These are phyloP conservation scores for Aselliscus stoliczkanus DNA, from an alignment of 2,797 vertebrate species.

Conservation along the genomic window DNA sequence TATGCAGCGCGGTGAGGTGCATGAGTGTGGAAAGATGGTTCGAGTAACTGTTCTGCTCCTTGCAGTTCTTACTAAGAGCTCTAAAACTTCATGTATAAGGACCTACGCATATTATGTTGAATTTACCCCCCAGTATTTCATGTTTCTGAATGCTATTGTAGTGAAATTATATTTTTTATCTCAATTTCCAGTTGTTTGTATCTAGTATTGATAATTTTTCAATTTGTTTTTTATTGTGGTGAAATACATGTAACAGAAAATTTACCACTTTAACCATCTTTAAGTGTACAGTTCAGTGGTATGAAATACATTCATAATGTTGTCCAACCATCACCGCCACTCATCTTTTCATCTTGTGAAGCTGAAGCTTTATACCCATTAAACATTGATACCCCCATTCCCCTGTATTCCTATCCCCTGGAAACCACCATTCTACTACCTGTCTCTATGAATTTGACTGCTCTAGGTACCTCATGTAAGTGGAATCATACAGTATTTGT, in stretches of 20 bases:
- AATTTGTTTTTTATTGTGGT: background rate
- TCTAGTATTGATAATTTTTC: background rate
- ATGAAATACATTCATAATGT: background rate
- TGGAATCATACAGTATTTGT: too few species aligned
- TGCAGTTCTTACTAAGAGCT: background rate
- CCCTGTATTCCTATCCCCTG: too few species aligned
- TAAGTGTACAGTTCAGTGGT: background rate
- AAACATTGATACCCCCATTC: background rate
- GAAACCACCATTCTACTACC: too few species aligned
- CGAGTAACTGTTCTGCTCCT: background rate
- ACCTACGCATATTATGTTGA: background rate
- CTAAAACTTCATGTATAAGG: background rate
- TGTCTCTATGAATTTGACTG: too few species aligned
- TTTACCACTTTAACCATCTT: background rate
- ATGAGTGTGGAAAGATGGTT: background rate
- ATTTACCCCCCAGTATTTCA: background rate
- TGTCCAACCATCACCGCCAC: background rate
- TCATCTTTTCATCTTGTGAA: background rate
- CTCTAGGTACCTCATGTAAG: too few species aligned
- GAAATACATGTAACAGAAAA: background rate
- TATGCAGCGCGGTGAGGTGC: background rate
- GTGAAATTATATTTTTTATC: background rate
- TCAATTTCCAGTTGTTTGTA: background rate
- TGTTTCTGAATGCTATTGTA: background rate
- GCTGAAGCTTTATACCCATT: background rate